Conservation (phyloP, 2,888 invertebrate genomes). For the Cerastis rubricosa region DNA sequence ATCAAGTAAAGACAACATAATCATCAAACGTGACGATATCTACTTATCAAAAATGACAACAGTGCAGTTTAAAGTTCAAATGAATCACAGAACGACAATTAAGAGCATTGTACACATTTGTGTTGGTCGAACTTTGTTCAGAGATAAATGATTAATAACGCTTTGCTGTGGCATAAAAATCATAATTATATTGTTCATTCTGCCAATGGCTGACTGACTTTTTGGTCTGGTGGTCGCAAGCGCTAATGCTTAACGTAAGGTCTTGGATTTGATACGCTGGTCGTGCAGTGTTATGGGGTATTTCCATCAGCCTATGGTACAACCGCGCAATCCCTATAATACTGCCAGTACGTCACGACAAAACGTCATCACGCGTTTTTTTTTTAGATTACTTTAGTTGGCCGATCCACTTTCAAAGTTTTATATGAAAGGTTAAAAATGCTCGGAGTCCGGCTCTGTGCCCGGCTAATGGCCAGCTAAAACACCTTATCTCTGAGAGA, state of each 20-base stretch:
- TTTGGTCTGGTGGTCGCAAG: not conserved
- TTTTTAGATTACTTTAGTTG: too few species aligned
- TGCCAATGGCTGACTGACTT: not conserved
- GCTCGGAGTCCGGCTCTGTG: not conserved
- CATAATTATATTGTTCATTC: not conserved
- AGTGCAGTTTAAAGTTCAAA: slow-evolving; percentile 31
- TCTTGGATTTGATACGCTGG: not conserved
- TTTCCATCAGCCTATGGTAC: too few species aligned
- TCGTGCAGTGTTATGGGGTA: not conserved
- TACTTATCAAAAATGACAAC: slow-evolving; percentile 7
- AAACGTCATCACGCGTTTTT: too few species aligned
- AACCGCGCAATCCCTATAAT: too few species aligned
- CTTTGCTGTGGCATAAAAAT: not conserved
- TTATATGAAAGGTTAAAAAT: not conserved
- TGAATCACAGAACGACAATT: slow-evolving; percentile 40
- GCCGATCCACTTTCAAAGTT: too few species aligned
- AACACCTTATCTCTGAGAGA: too few species aligned
- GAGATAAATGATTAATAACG: not conserved
- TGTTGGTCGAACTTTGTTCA: slow-evolving; percentile 11
- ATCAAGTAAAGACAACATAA: not conserved
- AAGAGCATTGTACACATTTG: slow-evolving; percentile 7
- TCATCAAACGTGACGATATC: not conserved
- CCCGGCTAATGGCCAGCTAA: not conserved
- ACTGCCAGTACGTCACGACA: too few species aligned
- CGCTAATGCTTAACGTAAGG: not conserved